These are phyloP conservation scores for Uromys caudimaculatus DNA, from an alignment of 2,797 vertebrate genomes.

Conservation along the genomic window DNA sequence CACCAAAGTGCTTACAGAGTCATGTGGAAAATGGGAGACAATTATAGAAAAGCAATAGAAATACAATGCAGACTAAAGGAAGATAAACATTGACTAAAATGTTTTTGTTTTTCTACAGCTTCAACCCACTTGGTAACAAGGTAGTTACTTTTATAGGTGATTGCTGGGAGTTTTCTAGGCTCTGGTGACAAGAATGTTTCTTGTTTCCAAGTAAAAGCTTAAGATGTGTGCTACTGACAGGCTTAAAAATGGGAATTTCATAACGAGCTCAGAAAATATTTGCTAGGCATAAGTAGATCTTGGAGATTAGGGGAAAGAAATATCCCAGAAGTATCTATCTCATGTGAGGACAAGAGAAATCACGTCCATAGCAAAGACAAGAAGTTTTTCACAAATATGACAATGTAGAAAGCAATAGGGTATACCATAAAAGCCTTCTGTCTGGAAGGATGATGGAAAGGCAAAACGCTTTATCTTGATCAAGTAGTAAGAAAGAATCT, in stretches of 20 bases:
- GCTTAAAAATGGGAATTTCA: not conserved
- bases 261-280: not conserved
- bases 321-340: too few species aligned
- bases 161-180: not conserved
- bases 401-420: not conserved
- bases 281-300: not conserved
- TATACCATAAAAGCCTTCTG: fast-evolving
- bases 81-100: not conserved
- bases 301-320: not conserved
- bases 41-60: not conserved
- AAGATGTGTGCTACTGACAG: not conserved
- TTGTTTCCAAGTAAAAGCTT: not conserved
- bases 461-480: not conserved
- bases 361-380: not conserved
- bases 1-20: not conserved
- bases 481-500: not conserved
- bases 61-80: too few species aligned
- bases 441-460: not conserved
- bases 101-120: not conserved
- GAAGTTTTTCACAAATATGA: not conserved
- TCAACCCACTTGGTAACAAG: not conserved
- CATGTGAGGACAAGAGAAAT: not conserved
- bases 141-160: not conserved
- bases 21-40: too few species aligned
- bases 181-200: not conserved